A percentile compares a stretch with the other conserved stretches of the same genome.
phyloP scores from a whole-genome alignment of 2,888 invertebrate species.

The Autographa pulchrina region DNA sequence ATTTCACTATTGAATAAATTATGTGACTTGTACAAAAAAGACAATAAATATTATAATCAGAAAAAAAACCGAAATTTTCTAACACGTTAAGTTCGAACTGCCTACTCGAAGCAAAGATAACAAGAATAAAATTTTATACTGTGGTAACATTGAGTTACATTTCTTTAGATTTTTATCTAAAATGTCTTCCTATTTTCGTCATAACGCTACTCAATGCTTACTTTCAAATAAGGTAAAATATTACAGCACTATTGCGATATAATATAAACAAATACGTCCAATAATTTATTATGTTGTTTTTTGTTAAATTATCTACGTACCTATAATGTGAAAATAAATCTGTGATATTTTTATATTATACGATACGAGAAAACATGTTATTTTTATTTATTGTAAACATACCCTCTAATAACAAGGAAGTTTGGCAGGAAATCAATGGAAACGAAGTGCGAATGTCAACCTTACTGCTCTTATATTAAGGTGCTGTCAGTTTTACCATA shows the following conservation, averaged over 20 bases:
- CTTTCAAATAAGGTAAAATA: not conserved
- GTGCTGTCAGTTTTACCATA: not conserved
- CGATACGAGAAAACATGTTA: constrained; percentile 54
- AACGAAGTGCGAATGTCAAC: not conserved
- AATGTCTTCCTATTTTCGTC: not conserved
- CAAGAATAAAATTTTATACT: too few relatives aligned
- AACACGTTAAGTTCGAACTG: too few relatives aligned
- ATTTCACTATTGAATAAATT: not conserved
- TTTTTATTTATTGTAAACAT: constrained; percentile 19
- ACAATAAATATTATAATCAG: too few relatives aligned
- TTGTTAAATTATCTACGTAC: constrained; percentile 42
- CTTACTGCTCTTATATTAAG: not conserved
- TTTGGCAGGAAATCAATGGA: not conserved
- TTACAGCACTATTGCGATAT: not conserved
- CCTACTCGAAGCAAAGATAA: too few relatives aligned
- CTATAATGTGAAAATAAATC: constrained; percentile 73
- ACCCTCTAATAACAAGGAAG: not conserved
- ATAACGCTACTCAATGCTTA: not conserved
- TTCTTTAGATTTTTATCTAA: too few relatives aligned
- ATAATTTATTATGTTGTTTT: constrained; percentile 17
- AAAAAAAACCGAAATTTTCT: too few relatives aligned
- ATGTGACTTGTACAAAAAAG: not conserved
- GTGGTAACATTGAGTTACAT: too few relatives aligned
- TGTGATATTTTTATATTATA: constrained; percentile 82
- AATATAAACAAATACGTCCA: constrained; percentile 33